phyloP scores from a whole-genome alignment of 1,140 invertebrate species.

The Monochamus saltuarius region DNA sequence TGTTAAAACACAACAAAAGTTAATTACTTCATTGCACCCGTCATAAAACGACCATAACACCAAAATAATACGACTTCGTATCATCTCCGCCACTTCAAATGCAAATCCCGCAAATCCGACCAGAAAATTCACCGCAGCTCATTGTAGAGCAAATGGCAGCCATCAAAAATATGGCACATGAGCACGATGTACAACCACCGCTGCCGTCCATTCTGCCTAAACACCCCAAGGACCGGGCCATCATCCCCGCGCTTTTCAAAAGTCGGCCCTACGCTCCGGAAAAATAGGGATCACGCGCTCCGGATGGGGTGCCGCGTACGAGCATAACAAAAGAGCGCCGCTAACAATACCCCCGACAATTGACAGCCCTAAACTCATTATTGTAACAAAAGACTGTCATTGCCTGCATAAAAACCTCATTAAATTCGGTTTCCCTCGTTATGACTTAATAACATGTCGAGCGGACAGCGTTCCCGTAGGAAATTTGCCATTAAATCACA shows the following conservation, averaged over 20 bases:
- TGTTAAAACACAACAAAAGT: no score
- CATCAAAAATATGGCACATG: slow-evolving; percentile 23
- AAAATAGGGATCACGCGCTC: not conserved
- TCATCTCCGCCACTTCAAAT: no score
- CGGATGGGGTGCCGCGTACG: slow-evolving; percentile 27
- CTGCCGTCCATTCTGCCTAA: slow-evolving; percentile 1
- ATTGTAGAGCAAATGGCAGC: slow-evolving; percentile 17
- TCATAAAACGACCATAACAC: no score
- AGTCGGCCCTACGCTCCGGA: not conserved
- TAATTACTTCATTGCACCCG: no score
- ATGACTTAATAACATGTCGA: slow-evolving; percentile 45
- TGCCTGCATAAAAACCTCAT: slow-evolving; percentile 53
- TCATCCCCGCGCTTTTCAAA: not conserved
- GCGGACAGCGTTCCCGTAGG: slow-evolving; percentile 36
- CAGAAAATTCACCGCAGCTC: slow-evolving; percentile 13
- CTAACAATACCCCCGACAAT: slow-evolving; percentile 42
- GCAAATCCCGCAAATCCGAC: no score
- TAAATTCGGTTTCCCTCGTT: slow-evolving; percentile 46
- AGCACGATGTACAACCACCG: slow-evolving; percentile 12
- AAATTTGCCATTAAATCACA: slow-evolving; percentile 29
- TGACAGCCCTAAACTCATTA: slow-evolving; percentile 52
- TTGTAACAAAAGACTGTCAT: slow-evolving; percentile 52
- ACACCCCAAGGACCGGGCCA: not conserved
- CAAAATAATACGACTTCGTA: no score
- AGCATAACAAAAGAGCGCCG: slow-evolving; percentile 33